Evolutionary conservation across 1,140 invertebrate species (phyloP), one percentile per base, ranked within the genome.

Genomic region (Caenorhabditis tropicalis): DNA sequence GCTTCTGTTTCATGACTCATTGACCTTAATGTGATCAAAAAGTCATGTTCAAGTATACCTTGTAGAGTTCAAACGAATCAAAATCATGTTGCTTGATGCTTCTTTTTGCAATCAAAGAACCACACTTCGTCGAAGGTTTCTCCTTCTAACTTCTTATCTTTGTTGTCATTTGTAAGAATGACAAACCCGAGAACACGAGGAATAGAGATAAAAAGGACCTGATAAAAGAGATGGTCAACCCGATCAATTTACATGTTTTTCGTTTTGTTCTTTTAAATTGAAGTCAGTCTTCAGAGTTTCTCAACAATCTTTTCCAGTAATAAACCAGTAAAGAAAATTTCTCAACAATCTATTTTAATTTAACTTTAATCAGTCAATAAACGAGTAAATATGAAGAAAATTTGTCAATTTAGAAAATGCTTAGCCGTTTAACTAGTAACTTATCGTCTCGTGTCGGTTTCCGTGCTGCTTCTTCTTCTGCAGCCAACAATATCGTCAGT

Each of bases 241-340:
- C 65, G 65, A 74, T 74, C 65, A 74, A 74, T 74, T 74, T 31
- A 74, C 65, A 33, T 31, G 36, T 74, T 74, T 43, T 74, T 74
- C 7, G 43, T 74, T 46, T n/a, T 21, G 19, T 74, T 74, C 2
- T 0, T 16, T 16, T 19, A 16, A 70, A 7, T 9, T n/a, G 19
- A 51, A 51, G n/a, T n/a, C n/a, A n/a, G n/a, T n/a, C n/a, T n/a
- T n/a, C n/a, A n/a, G n/a, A n/a, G n/a, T n/a, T n/a, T n/a, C n/a
- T n/a, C n/a, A n/a, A n/a, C n/a, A n/a, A n/a, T n/a, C n/a, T n/a
- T n/a, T n/a, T n/a, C n/a, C n/a, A n/a, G n/a, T n/a, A n/a, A n/a
- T n/a, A n/a, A n/a, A n/a, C n/a, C n/a, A n/a, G n/a, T n/a, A n/a
- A n/a, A n/a, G n/a, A n/a, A n/a, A n/a, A n/a, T n/a, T n/a, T n/a